These are phyloP conservation scores for Tetramorium parvispinum DNA, from an alignment of 1,140 invertebrate species.

Conservation along the genomic window DNA sequence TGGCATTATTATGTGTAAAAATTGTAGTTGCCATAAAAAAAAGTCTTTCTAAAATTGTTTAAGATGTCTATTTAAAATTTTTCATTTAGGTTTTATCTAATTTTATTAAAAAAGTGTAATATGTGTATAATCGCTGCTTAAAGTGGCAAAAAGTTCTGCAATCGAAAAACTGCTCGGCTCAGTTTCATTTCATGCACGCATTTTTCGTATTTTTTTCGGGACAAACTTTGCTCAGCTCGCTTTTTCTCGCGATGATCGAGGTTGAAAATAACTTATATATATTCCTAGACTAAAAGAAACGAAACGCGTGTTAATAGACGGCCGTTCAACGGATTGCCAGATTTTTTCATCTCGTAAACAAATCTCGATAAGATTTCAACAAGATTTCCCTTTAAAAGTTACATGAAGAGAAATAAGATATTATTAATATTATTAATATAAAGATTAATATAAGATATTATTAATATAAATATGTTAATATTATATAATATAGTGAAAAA, in stretches of 20 bases:
- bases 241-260: conserved; percentile 34
- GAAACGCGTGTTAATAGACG: conserved; percentile 10
- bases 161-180: background rate
- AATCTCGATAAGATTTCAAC: background rate
- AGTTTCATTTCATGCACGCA: background rate
- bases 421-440: too few relatives aligned
- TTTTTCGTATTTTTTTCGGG: conserved; percentile 25
- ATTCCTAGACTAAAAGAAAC: conserved; percentile 30
- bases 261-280: conserved; percentile 56
- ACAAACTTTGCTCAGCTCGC: background rate
- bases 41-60: background rate
- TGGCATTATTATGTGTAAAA: background rate
- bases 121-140: background rate
- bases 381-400: background rate
- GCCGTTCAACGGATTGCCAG: background rate
- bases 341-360: conserved; percentile 6
- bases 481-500: too few relatives aligned
- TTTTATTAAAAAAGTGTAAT: background rate
- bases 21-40: background rate
- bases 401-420: background rate
- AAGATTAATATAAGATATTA: background rate
- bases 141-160: background rate
- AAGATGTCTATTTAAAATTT: background rate
- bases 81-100: background rate
- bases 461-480: too few relatives aligned